Base-by-base conservation (phyloP, 2,888 invertebrate genomes). In the Chrysolina haemoptera region DNA sequence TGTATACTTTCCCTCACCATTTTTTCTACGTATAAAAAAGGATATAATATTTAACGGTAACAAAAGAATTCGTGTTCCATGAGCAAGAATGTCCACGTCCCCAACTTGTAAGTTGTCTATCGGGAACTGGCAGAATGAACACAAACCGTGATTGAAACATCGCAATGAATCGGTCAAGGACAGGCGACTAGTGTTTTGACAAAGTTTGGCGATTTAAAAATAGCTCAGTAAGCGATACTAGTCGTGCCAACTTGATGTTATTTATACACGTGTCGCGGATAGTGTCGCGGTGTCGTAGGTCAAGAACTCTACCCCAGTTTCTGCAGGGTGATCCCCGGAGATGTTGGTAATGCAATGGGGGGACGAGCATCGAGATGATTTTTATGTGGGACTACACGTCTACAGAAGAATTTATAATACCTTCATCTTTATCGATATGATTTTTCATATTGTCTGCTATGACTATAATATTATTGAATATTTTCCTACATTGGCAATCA, bases 121-220 rank as follows among this genome's bases (percentile, higher is more conserved):
- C 55, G 4, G 22, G 1, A 20, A 11, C 18, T 22, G 66, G 50
- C 66, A 46, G 35, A 48, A 66, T 35, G 16, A 66, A 66, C 16
- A 50, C 66, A 66, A 65, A 66, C 66, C 50, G 66, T 50, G 35
- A 66, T 50, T 48, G 66, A 50, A 20, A 66, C 20, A 66, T 35
- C 48, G 35, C 50, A 5, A 22, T 48, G 67, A 55, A 40, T 67
- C 55, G 67, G 67, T 67, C 67, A 67, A 67, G 67, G 67, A 16
- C 67, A 67, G 16, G 12, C 53, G 16, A 67, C 35, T 40, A 53
- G 66, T 67, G 27, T 14, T 67, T 67, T 53, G 50, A 67, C 53
- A 67, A 73, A 70, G 67, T 76, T 76, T 71, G 73, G 73, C 68
- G 75, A 76, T 80, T 78, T 75, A 79, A 79, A 81, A 79, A 81